Evolutionary conservation across 2,113 vertebrate species (phyloP).

Genomic region (Leucopternis melanops): DNA sequence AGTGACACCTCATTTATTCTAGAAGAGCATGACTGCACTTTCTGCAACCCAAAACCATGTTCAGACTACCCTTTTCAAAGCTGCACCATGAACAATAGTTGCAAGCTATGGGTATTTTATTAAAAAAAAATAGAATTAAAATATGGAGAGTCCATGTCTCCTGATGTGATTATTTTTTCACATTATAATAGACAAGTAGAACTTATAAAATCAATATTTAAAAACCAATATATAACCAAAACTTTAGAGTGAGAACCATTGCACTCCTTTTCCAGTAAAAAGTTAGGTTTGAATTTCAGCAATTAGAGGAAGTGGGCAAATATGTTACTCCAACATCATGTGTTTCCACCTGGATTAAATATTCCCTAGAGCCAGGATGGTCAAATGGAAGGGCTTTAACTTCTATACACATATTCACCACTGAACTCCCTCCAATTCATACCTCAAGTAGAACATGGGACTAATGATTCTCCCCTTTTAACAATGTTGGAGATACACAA

Average conservation of each 20-base stretch:
- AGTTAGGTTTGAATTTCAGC: neutral
- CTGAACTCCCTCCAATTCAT: neutral
- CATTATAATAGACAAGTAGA: neutral
- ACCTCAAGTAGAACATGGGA: neutral
- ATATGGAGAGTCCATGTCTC: neutral
- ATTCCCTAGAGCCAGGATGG: neutral
- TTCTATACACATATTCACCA: neutral
- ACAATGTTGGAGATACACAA: neutral
- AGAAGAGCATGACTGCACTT: neutral
- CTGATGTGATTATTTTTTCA: neutral
- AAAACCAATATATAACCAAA: neutral
- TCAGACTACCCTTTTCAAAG: neutral
- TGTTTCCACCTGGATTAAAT: neutral
- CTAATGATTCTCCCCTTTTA: neutral
- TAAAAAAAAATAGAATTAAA: neutral
- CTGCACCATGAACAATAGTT: neutral
- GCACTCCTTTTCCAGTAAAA: neutral
- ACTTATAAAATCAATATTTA: neutral
- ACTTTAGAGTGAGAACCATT: neutral
- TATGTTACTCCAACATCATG: neutral
- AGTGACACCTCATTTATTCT: conserved; percentile 29
- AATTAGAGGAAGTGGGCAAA: neutral
- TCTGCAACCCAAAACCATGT: neutral
- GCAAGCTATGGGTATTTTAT: neutral
- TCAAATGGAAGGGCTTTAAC: neutral